Evolutionary conservation across 2,888 invertebrate species (phyloP).

Genomic region (Andrena marginata): DNA sequence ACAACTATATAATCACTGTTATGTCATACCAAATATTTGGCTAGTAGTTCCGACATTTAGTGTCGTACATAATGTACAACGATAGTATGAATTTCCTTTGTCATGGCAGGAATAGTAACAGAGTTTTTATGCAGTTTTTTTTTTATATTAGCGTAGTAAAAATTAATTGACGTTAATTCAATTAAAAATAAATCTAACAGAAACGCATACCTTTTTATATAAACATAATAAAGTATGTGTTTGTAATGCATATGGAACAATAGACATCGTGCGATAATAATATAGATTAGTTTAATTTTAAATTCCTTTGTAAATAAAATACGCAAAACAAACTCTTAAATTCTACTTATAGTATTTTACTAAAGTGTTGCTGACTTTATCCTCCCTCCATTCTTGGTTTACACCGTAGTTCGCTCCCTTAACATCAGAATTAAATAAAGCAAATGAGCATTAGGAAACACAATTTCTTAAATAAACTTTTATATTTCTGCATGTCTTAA

Average conservation of each 20-base stretch:
- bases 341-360: conserved; percentile 22
- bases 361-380: conserved; percentile 18
- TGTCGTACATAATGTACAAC: conserved; percentile 47
- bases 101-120: conserved; percentile 57
- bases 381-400: background rate
- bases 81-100: conserved; percentile 42
- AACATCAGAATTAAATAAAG: conserved; percentile 18
- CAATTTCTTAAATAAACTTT: conserved; percentile 37
- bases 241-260: conserved; percentile 33
- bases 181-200: conserved; percentile 28
- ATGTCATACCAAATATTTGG: conserved; percentile 47
- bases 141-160: conserved; percentile 10
- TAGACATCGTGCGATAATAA: background rate
- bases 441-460: conserved; percentile 40
- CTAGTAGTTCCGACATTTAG: conserved; percentile 38
- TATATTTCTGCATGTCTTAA: conserved; percentile 41
- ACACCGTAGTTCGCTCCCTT: conserved; percentile 2
- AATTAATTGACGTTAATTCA: conserved; percentile 29
- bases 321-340: conserved; percentile 31
- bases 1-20: conserved; percentile 46
- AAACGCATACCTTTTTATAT: conserved; percentile 21
- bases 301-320: conserved; percentile 22
- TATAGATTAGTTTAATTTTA: conserved; percentile 7
- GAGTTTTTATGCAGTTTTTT: conserved; percentile 18
- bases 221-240: conserved; percentile 24